phyloP scores from a whole-genome alignment of 1,140 invertebrate genomes.

The Drosophila punjabiensis region DNA sequence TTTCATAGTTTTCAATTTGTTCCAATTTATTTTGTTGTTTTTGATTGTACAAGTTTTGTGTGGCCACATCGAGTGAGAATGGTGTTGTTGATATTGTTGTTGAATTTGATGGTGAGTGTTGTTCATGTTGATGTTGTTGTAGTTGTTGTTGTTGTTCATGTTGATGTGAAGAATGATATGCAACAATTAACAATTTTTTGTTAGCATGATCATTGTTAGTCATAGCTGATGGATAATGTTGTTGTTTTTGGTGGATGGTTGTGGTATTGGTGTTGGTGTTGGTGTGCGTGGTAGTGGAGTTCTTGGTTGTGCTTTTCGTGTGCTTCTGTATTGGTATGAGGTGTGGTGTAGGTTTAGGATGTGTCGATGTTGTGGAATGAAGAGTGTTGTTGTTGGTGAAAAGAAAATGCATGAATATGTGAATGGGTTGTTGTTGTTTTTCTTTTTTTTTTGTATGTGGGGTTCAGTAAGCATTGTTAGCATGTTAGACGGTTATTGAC shows the following conservation, averaged over 20 bases:
- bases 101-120: slow-evolving; percentile 47
- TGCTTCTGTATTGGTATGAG: slow-evolving; percentile 38
- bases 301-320: slow-evolving; percentile 40
- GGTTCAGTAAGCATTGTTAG: slow-evolving; percentile 6
- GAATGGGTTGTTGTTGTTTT: slow-evolving; percentile 22
- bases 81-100: slow-evolving; percentile 56
- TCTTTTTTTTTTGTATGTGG: neutral
- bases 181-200: slow-evolving; percentile 83
- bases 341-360: slow-evolving; percentile 58
- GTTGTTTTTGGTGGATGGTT: slow-evolving; percentile 21
- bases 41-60: slow-evolving; percentile 82
- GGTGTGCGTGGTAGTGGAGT: slow-evolving; percentile 28
- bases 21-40: slow-evolving; percentile 85
- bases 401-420: slow-evolving; percentile 66
- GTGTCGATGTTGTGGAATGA: slow-evolving; percentile 30
- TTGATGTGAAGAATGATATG: slow-evolving; percentile 84
- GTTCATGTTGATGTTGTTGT: slow-evolving; percentile 39
- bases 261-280: slow-evolving; percentile 47
- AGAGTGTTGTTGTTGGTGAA: slow-evolving; percentile 27
- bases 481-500: neutral
- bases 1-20: slow-evolving; percentile 85
- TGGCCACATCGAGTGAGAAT: slow-evolving; percentile 78
- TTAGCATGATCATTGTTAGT: slow-evolving; percentile 80
- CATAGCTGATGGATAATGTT: slow-evolving; percentile 55
- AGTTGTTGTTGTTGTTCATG: slow-evolving; percentile 74